Base-by-base conservation (phyloP, 2,888 invertebrate species). In the Nomada fucata region DNA sequence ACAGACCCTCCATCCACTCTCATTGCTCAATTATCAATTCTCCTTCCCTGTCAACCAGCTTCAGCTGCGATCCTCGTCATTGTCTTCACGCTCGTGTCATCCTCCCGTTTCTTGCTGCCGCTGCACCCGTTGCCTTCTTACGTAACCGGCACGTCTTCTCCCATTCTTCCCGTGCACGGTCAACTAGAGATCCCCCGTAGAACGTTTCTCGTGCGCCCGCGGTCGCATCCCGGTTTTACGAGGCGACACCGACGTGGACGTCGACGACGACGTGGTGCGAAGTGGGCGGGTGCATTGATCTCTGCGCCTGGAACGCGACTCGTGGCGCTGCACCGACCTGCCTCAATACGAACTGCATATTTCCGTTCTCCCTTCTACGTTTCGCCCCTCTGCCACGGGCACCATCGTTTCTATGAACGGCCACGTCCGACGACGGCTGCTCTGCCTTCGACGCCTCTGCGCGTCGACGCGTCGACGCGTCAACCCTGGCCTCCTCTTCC, bases 321-420 rank as follows among this genome's bases (percentile, higher is more conserved):
- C 84, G 87, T 89, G 88, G 90, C 91, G 90, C 91, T 91, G 89
- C 90, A 88, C 89, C 89, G 91, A 92, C 91, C 92, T 92, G 90
- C 91, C 91, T 91, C 91, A 92, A 92, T 86, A 86, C 90, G 88
- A 91, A 90, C 90, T 91, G 90, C 90, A 91, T 90, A 90, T 85
- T 87, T 85, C 82, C 75, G 57, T 64, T 67, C 74, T 69, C 68
- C 83, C 72, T 75, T 55, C 64, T 65, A 44, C 44, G 20, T 26
- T 23, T 36, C 36, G n/a, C 50, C 63, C 50, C 52, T 36, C 61
- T 44, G 53, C 26, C 64, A 15, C 64, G 13, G 64, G 42, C 9
- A 13, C 15, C 47, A 1, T 55, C 79, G 79, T 68, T 83, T 79
- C 83, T 72, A 83, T 77, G 70, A 82, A 78, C 83, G 67, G 47